These are phyloP conservation scores for Ornithoptera alexandrae DNA, from an alignment of 2,888 invertebrate species.

Conservation along the genomic window DNA sequence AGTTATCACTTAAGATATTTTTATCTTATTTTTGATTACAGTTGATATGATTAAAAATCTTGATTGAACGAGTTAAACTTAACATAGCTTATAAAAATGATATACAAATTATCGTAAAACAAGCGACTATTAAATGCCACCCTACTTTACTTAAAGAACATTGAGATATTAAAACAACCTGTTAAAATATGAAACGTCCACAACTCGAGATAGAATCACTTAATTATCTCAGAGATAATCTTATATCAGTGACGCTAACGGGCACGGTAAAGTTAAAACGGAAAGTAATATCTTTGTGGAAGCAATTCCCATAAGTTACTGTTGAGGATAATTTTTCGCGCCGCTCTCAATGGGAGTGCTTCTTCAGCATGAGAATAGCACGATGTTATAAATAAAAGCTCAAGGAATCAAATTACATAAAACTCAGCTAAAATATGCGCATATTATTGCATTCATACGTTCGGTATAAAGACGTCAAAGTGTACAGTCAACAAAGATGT, in stretches of 20 bases:
- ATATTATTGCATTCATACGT: conserved; percentile 69
- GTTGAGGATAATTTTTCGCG: conserved; percentile 53
- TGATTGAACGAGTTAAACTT: neutral
- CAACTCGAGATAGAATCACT: conserved; percentile 33
- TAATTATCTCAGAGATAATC: conserved; percentile 37
- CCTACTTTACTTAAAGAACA: conserved; percentile 6
- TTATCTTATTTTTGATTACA: too few species aligned
- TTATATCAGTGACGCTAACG: conserved; percentile 33
- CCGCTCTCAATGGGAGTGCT: conserved; percentile 49
- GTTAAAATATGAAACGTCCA: conserved; percentile 30
- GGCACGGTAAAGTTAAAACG: conserved; percentile 39
- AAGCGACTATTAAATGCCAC: conserved; percentile 26
- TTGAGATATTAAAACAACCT: conserved; percentile 25
- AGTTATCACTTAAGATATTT: too few species aligned
- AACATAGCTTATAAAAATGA: conserved; percentile 25
- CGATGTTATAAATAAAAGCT: conserved; percentile 64
- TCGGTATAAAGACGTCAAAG: conserved; percentile 73
- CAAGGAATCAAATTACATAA: conserved; percentile 67
- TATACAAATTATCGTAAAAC: conserved; percentile 32
- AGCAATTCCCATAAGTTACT: conserved; percentile 53
- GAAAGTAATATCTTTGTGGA: conserved; percentile 50
- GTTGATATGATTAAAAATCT: neutral
- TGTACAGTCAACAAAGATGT: conserved; percentile 44
- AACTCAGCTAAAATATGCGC: conserved; percentile 70
- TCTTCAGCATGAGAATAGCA: conserved; percentile 70